Evolutionary conservation across 2,113 vertebrate species (phyloP).

Genomic region (Poecilia latipinna): DNA sequence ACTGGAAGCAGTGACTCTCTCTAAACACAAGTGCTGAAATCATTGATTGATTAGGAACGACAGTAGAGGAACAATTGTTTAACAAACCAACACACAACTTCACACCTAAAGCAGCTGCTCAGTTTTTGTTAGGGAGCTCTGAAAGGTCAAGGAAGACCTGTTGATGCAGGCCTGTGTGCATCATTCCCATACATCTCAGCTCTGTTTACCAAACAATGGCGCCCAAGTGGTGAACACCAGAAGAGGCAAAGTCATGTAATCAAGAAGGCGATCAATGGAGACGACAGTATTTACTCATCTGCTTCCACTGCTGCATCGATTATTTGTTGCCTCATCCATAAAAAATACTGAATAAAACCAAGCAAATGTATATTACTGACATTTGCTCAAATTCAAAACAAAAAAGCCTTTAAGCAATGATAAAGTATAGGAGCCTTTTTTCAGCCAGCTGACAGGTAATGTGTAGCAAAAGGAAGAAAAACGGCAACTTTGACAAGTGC

Average conservation of each 20-base stretch:
- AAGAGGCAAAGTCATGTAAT: slow-evolving; percentile 8
- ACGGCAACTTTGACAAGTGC: neutral
- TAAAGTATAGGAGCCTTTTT: neutral
- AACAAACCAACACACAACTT: slow-evolving; percentile 4
- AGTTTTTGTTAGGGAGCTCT: slow-evolving; percentile 23
- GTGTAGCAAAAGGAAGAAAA: neutral
- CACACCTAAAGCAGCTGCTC: slow-evolving; percentile 24
- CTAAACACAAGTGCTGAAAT: slow-evolving; percentile 47
- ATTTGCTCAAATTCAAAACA: neutral
- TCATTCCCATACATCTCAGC: slow-evolving; percentile 9
- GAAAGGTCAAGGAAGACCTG: slow-evolving; percentile 15
- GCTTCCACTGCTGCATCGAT: neutral
- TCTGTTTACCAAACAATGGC: slow-evolving; percentile 53
- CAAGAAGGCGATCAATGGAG: neutral
- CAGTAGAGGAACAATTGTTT: slow-evolving; percentile 57
- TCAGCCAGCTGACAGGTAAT: neutral
- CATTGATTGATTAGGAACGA: slow-evolving; percentile 28
- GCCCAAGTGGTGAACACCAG: slow-evolving; percentile 27
- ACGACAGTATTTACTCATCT: too few species aligned
- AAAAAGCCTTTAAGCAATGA: neutral
- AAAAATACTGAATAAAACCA: neutral
- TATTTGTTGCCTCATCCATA: neutral
- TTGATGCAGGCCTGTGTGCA: neutral
- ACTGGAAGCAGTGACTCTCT: slow-evolving; percentile 35
- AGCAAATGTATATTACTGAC: too few species aligned